Percentiles rank a stretch among this genome's conserved stretches.
Evolutionary conservation across 2,797 vertebrate genomes (phyloP).

Genomic region (Synanceia verrucosa): DNA sequence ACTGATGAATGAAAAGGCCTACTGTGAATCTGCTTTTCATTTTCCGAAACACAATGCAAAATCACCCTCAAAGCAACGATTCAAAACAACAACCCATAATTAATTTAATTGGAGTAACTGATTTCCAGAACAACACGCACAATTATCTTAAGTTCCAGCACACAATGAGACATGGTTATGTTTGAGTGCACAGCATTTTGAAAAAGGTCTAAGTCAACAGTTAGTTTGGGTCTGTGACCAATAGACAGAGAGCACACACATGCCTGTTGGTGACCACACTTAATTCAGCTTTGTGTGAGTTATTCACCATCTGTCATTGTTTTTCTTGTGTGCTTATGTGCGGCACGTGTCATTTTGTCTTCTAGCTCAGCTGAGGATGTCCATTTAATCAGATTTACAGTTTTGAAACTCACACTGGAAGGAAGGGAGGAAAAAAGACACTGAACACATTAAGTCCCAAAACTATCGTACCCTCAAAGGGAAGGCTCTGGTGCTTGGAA

Average conservation of each 20-base stretch:
- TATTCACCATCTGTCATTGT: not conserved
- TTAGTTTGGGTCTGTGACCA: not conserved
- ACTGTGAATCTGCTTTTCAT: conserved; percentile 22
- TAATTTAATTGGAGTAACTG: conserved; percentile 10
- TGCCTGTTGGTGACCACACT: not conserved
- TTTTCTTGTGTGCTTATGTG: conserved; percentile 9
- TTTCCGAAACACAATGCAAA: conserved; percentile 15
- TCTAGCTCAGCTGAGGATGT: conserved; percentile 9
- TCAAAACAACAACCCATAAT: conserved; percentile 5
- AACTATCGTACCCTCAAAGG: no score
- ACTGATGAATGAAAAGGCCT: conserved; percentile 40
- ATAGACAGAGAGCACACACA: not conserved
- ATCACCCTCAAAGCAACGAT: not conserved
- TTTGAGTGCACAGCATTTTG: not conserved
- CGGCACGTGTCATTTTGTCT: conserved; percentile 16
- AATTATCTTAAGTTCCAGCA: not conserved
- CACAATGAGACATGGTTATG: not conserved
- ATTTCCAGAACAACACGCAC: conserved; percentile 3
- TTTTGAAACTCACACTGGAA: conserved; percentile 42
- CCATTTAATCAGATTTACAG: conserved; percentile 60
- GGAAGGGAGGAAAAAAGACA: not conserved
- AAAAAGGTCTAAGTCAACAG: not conserved
- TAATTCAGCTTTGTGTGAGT: not conserved
- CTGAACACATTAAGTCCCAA: not conserved
- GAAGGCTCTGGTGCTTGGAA: no score